A percentile compares a stretch with the other conserved stretches of the same genome.
Evolutionary conservation across 2,113 vertebrate species (phyloP).

Genomic region (Pavo muticus): DNA sequence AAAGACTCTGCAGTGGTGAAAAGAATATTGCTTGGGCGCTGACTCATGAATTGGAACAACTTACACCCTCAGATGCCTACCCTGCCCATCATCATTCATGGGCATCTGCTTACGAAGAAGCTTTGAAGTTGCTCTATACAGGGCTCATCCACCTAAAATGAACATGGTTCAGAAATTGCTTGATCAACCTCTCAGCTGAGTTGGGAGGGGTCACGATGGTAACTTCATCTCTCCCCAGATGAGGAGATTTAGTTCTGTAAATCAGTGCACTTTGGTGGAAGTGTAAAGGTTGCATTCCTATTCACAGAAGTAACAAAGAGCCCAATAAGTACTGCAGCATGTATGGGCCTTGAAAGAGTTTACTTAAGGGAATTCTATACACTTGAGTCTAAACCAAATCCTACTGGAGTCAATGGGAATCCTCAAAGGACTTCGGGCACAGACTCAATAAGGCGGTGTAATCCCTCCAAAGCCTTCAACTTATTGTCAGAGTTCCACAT

Average conservation of each 20-base stretch:
- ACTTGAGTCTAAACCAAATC: conserved; percentile 58
- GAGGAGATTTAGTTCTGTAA: conserved; percentile 13
- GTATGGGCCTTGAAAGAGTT: conserved; percentile 40
- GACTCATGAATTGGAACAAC: not conserved
- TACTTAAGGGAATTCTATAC: conserved; percentile 32
- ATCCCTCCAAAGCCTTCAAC: conserved; percentile 46
- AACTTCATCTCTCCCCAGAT: conserved; percentile 38
- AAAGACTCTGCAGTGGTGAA: not conserved
- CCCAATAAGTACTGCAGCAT: not conserved
- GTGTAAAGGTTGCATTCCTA: conserved; percentile 62
- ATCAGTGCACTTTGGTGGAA: not conserved
- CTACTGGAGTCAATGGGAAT: conserved; percentile 37
- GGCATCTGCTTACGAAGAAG: not conserved
- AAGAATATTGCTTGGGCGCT: not conserved
- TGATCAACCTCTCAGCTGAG: not conserved
- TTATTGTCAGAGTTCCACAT: not conserved
- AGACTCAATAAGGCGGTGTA: conserved; percentile 49
- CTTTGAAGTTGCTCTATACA: not conserved
- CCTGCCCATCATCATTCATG: not conserved
- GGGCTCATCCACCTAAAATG: not conserved
- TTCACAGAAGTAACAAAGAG: conserved; percentile 56
- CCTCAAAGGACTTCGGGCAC: conserved; percentile 17
- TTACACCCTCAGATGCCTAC: not conserved
- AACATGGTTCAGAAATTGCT: not conserved
- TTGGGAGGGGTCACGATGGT: conserved; percentile 11